phyloP scores from a whole-genome alignment of 2,797 vertebrate species.

The Macropodus opercularis region DNA sequence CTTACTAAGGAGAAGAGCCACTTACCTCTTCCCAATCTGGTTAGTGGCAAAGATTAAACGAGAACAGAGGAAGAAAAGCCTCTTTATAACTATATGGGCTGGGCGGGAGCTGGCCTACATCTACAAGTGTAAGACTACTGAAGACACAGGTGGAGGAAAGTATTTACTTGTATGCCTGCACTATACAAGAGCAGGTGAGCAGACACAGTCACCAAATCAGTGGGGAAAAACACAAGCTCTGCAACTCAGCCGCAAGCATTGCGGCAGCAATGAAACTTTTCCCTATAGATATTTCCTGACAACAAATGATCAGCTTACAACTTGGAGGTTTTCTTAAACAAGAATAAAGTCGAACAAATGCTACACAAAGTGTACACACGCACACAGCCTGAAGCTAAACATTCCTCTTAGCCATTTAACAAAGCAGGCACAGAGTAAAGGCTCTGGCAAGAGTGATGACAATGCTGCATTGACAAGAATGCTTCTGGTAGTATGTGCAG shows the following conservation, averaged over 20 bases:
- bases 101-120: slow-evolving; percentile 55
- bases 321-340: background rate
- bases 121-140: slow-evolving; percentile 15
- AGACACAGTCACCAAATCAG: too few species aligned
- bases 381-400: slow-evolving; percentile 7
- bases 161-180: slow-evolving; percentile 51
- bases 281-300: slow-evolving; percentile 3
- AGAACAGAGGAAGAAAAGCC: slow-evolving; percentile 69
- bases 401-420: slow-evolving; percentile 10
- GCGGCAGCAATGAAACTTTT: background rate
- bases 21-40: slow-evolving; percentile 75
- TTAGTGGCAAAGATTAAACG: slow-evolving; percentile 80
- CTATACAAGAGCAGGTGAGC: too few species aligned
- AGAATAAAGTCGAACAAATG: background rate
- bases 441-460: background rate
- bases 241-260: background rate
- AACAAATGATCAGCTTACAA: background rate
- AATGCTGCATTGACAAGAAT: slow-evolving; percentile 8
- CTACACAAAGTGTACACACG: background rate
- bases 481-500: slow-evolving; percentile 4
- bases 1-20: slow-evolving; percentile 64
- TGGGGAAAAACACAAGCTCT: background rate
- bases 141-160: slow-evolving; percentile 25
- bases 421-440: background rate
- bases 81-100: slow-evolving; percentile 69